Evolutionary conservation across 1,140 invertebrate genomes (phyloP), one percentile per base, ranked within the genome.

Genomic region (Zeugodacus cucurbitae): DNA sequence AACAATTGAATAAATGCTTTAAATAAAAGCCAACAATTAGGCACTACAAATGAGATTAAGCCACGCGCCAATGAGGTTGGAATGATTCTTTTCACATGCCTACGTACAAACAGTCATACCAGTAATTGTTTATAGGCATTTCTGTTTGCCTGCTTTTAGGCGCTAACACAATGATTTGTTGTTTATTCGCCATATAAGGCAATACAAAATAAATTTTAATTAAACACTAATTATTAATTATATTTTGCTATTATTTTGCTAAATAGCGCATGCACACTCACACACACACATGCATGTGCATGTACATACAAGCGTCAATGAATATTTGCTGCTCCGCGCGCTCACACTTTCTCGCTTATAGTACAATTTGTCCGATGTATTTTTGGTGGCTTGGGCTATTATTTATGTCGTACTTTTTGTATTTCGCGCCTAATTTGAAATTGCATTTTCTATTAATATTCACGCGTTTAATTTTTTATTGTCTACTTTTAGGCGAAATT

Each of bases 21-120:
- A 74, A 74, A 74, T 74, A 74, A 74, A 74, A 74, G 70, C 70
- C n/a, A 22, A 34, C 41, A 78, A 78, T 78, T 44, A 78, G 41
- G 74, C 41, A 10, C 22, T 26, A 8, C 34, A 37, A 37, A 37
- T 41, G 67, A 37, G 67, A 20, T 32, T 17, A 14, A 2, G 14
- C 11, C n/a, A n/a, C n/a, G 48, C 58, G 58, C 22, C 62, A 64
- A 5, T 22, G 20, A 5, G 26, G 2, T 4, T 64, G 6, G 1
- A n/a, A 32, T 6, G 34, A n/a, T 70, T 22, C 32, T 37, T 70
- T 1, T 59, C 58, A n/a, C 58, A n/a, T n/a, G 20, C 3, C 3
- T 59, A 8, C 3, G 20, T 62, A 62, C 58, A 62, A 10, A 7
- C 58, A 62, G 6, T 22, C 67, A 74, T 5, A n/a, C n/a, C n/a